Evolutionary conservation across 1,140 invertebrate species (phyloP), one percentile per base, ranked within the genome.

Genomic region (Coelopa frigida): DNA sequence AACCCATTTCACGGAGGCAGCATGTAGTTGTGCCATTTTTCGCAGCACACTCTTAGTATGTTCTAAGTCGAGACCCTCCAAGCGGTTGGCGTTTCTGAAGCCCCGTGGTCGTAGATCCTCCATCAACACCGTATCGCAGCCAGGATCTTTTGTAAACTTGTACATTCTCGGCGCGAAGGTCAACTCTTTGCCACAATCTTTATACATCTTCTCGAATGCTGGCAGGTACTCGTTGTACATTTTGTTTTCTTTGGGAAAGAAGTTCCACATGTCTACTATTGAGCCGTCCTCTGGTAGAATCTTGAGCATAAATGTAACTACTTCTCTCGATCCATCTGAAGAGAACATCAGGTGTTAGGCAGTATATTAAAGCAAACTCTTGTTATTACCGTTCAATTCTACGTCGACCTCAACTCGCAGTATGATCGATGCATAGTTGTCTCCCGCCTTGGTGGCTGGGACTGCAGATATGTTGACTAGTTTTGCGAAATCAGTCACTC

Each of bases 11-110:
- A 53, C 55, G 5, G 68, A 69, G 4, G 54, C 52, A 1, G 76
- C 77, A 51, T 79, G 78, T 51, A 75, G 77, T 21, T 73, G 71
- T 1, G 75, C 78, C 18, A 79, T 50, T 15, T 71, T 70, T 23
- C 71, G 71, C 0, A 78, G 61, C 0, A 74, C 71, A 7, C 61
- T 47, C 14, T 70, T 70, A 2, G 75, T 58, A 43, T 74, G 72
- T 3, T 70, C 56, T 4, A 72, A 52, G 33, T 75, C 59, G 3
- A 80, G 50, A 3, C 76, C 76, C 37, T 68, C 60, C 18, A 67
- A 57, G 35, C 77, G 62, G 51, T 78, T 72, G 1, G 57, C 66
- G 71, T 77, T 78, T 8, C 60, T 59, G 46, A 75, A 80, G 3
- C 72, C 74, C n/a, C 57, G 59, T 10, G 56, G 54, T 11, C 54